Conservation (phyloP, 2,113 vertebrate genomes). For the Macrotis lagotis region DNA sequence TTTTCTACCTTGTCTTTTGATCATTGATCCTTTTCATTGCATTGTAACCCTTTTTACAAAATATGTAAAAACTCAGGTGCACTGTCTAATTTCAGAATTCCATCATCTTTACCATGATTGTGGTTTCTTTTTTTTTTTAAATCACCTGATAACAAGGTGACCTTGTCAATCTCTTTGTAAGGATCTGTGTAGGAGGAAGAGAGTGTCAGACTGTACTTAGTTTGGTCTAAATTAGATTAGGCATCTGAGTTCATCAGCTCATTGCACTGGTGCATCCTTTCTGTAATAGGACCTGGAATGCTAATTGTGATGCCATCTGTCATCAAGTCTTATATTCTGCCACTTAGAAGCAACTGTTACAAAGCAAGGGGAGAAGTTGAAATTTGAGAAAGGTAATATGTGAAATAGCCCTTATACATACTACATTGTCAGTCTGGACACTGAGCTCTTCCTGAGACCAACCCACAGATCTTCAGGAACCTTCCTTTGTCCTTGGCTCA, state of each 20-base stretch:
- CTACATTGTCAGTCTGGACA: not conserved
- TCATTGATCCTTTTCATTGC: not conserved
- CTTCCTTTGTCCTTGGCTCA: not conserved
- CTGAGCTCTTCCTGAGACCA: not conserved
- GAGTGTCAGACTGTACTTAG: not conserved
- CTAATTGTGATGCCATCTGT: slow-evolving; percentile 42
- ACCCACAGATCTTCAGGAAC: not conserved
- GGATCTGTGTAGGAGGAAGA: not conserved
- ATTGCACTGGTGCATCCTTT: rapidly evolving
- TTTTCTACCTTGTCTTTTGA: not conserved
- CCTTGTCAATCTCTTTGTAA: not conserved
- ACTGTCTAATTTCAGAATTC: rapidly evolving
- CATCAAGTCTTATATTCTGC: slow-evolving; percentile 18
- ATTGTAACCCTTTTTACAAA: not conserved
- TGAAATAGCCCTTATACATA: not conserved
- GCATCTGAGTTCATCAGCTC: not conserved
- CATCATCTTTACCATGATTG: not conserved
- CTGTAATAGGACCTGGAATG: not conserved
- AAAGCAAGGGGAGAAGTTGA: not conserved
- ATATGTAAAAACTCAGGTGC: rapidly evolving
- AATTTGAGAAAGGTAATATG: not conserved
- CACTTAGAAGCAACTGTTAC: not conserved
- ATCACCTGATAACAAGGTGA: not conserved
- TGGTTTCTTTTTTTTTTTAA: not conserved
- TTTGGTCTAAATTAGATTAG: not conserved